phyloP scores from a whole-genome alignment of 2,888 invertebrate genomes.

The Drosophila monieri region DNA sequence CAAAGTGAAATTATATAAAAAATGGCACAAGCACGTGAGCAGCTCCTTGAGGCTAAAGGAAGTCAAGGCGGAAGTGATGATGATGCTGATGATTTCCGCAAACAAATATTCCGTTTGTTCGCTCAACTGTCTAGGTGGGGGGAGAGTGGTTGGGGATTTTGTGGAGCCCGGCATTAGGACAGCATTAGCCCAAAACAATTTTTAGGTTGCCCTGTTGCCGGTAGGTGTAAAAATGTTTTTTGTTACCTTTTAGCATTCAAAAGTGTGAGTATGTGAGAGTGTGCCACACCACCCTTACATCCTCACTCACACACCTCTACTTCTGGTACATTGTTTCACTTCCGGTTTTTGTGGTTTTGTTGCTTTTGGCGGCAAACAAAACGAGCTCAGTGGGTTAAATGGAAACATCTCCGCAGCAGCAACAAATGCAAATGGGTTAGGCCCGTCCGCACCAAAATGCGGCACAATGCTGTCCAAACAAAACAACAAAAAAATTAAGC shows the following conservation, averaged over 20 bases:
- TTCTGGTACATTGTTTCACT: conserved; percentile 47
- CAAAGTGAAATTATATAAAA: conserved; percentile 24
- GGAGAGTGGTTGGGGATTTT: background rate
- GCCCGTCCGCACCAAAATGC: conserved; percentile 48
- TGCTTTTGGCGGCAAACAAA: conserved; percentile 53
- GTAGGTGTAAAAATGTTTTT: conserved; percentile 50
- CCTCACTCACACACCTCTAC: conserved; percentile 7
- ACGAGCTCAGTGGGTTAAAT: conserved; percentile 76
- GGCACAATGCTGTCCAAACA: conserved; percentile 36
- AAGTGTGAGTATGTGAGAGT: conserved; percentile 22
- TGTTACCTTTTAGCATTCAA: conserved; percentile 38
- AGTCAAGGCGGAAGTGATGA: conserved; percentile 70
- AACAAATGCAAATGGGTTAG: conserved; percentile 58
- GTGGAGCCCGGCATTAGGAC: conserved; percentile 25
- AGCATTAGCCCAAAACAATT: conserved; percentile 47
- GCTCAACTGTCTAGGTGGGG: conserved; percentile 44
- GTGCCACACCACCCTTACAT: background rate
- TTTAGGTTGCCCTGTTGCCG: conserved; percentile 40
- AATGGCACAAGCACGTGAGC: conserved; percentile 19
- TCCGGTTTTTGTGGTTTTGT: conserved; percentile 51
- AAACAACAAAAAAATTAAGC: conserved; percentile 48
- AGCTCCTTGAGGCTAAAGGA: conserved; percentile 34
- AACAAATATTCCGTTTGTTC: conserved; percentile 74
- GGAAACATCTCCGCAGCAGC: conserved; percentile 56
- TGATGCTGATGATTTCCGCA: conserved; percentile 77